A percentile compares a stretch with the other conserved stretches of the same genome.
Conservation (phyloP, 2,888 invertebrate species). For the Gnatocerus cornutus region DNA sequence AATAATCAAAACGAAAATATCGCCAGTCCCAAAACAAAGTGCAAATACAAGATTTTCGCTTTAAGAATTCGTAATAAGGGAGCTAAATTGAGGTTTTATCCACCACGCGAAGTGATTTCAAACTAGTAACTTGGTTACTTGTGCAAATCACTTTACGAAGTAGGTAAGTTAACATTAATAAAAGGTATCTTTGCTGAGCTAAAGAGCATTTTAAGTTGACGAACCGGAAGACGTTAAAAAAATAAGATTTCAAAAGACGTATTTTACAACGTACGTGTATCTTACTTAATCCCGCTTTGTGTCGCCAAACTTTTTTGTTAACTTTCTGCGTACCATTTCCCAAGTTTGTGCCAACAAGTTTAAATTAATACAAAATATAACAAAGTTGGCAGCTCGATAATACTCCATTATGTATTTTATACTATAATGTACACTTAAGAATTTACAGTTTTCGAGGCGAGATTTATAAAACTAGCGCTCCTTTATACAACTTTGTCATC, state of each 20-base stretch:
- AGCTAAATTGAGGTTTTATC: not conserved
- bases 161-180: too few species aligned
- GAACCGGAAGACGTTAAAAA: too few species aligned
- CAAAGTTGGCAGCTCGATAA: constrained; percentile 2
- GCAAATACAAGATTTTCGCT: too few species aligned
- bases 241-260: too few species aligned
- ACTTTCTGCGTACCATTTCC: not conserved
- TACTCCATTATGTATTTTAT: constrained; percentile 1
- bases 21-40: not conserved
- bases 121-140: too few species aligned
- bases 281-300: not conserved
- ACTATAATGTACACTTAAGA: constrained; percentile 4
- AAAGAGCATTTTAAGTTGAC: too few species aligned
- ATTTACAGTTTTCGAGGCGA: not conserved
- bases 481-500: not conserved
- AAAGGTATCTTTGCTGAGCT: too few species aligned
- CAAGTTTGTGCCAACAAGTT: constrained; percentile 2
- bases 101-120: too few species aligned
- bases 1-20: constrained; percentile 30
- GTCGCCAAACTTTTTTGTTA: not conserved
- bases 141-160: too few species aligned
- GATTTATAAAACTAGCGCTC: not conserved
- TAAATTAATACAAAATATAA: constrained; percentile 4
- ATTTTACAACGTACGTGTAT: too few species aligned
- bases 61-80: not conserved